Percentiles rank a stretch among this genome's conserved stretches.
Evolutionary conservation across 2,797 vertebrate species (phyloP).

Genomic region (Chelon auratus): DNA sequence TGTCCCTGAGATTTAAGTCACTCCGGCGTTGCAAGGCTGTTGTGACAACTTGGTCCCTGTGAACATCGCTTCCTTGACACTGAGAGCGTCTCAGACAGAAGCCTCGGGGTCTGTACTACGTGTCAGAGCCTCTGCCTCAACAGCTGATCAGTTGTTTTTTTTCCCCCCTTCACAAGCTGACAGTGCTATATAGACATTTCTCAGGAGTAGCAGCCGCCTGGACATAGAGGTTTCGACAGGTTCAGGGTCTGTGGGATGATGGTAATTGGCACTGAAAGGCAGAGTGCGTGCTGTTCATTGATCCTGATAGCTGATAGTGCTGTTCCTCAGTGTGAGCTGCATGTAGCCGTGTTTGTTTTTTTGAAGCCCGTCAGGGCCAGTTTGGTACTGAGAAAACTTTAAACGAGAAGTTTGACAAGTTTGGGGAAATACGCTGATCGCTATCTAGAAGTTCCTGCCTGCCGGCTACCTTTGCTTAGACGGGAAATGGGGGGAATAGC

Average conservation of each 20-base stretch:
- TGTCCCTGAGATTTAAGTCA: slow-evolving; percentile 58
- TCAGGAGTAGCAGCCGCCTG: slow-evolving; percentile 28
- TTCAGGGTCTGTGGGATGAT: slow-evolving; percentile 8
- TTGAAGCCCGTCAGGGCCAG: not conserved
- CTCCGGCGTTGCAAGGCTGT: slow-evolving; percentile 50
- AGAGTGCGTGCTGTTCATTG: slow-evolving; percentile 8
- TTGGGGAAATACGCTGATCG: not conserved
- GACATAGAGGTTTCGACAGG: slow-evolving; percentile 13
- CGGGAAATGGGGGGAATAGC: not conserved
- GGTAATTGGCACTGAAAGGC: slow-evolving; percentile 45
- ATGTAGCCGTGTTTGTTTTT: slow-evolving; percentile 17
- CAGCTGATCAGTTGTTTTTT: slow-evolving; percentile 52
- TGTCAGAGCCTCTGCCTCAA: slow-evolving; percentile 62
- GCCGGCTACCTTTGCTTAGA: not conserved
- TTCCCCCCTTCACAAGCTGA: slow-evolving; percentile 45
- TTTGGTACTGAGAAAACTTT: not conserved
- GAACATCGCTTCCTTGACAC: slow-evolving; percentile 67
- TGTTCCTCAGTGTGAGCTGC: not conserved
- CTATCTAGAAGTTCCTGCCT: not conserved
- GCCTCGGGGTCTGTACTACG: slow-evolving; percentile 59
- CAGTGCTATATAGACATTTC: slow-evolving; percentile 39
- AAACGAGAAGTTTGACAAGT: not conserved
- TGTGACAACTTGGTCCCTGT: slow-evolving; percentile 71
- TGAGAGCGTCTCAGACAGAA: slow-evolving; percentile 64
- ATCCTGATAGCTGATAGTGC: slow-evolving; percentile 31